Conservation (phyloP, 2,797 vertebrate species). For the Trachops cirrhosus region DNA sequence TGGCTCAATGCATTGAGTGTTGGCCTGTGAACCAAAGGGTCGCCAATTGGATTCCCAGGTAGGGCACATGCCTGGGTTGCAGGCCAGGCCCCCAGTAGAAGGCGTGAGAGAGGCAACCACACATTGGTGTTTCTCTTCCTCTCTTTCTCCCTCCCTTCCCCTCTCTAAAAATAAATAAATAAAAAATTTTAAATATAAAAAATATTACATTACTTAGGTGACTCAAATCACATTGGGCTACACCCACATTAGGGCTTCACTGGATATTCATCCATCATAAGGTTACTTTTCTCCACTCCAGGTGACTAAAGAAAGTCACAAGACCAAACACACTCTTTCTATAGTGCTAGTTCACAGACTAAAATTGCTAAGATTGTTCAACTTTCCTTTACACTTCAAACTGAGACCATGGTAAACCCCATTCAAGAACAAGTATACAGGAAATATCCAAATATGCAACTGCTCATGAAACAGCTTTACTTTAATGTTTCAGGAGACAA, state of each 20-base stretch:
- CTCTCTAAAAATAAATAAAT: no score
- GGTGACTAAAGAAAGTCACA: conserved; percentile 1
- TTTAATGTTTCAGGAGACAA: neutral
- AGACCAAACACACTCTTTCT: neutral
- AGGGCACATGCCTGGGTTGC: no score
- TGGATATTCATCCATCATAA: neutral
- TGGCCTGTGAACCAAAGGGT: no score
- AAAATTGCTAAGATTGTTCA: neutral
- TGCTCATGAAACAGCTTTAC: conserved; percentile 9
- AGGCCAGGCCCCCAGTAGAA: no score
- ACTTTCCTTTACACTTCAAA: neutral
- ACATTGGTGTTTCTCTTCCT: no score
- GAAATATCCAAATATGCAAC: neutral
- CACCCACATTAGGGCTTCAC: neutral
- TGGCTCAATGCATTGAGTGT: no score
- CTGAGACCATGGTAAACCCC: neutral
- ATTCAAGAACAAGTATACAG: neutral
- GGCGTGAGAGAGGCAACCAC: no score
- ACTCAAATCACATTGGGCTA: conserved; percentile 16
- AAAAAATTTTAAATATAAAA: neutral
- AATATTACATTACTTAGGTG: neutral
- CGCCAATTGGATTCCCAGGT: no score
- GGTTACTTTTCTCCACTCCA: neutral
- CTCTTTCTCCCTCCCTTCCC: no score
- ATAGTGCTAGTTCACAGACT: neutral